phyloP scores from a whole-genome alignment of 2,113 vertebrate species.

The Gavialis gangeticus region DNA sequence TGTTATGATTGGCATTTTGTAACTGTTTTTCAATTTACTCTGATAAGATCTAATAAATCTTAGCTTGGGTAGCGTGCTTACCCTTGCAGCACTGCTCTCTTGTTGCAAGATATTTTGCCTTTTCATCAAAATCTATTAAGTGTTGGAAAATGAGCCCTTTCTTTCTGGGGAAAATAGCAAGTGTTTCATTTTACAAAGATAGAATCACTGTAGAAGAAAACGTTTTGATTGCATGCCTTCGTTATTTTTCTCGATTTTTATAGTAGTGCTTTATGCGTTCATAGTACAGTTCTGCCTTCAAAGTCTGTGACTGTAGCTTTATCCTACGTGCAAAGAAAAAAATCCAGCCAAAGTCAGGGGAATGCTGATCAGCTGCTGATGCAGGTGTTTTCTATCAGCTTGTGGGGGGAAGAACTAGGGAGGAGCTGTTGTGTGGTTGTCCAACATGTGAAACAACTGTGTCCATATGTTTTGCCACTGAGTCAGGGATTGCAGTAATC shows the following conservation, averaged over 20 bases:
- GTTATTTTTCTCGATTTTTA: not conserved
- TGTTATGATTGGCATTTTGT: not conserved
- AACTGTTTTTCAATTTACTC: not conserved
- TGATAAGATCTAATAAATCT: not conserved
- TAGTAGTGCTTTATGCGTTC: not conserved
- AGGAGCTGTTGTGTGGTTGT: too few species aligned
- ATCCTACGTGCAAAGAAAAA: too few species aligned
- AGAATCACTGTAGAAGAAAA: not conserved
- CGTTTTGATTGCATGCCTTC: not conserved
- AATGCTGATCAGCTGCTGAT: too few species aligned
- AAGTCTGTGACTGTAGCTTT: too few species aligned
- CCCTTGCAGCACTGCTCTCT: not conserved
- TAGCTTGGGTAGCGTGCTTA: not conserved
- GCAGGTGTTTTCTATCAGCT: too few species aligned
- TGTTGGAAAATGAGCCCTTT: not conserved
- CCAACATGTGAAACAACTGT: too few species aligned
- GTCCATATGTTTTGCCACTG: too few species aligned
- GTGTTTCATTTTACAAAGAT: accelerated
- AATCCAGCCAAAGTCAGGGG: too few species aligned
- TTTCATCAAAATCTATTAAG: not conserved
- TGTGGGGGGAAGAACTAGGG: too few species aligned
- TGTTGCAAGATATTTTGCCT: not conserved
- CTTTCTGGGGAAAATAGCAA: not conserved
- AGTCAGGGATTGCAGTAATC: too few species aligned
- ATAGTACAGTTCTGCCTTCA: not conserved